Percentiles rank a stretch among this genome's conserved stretches.
Conservation (phyloP, 1,140 invertebrate species). For the Anadara kagoshimensis region DNA sequence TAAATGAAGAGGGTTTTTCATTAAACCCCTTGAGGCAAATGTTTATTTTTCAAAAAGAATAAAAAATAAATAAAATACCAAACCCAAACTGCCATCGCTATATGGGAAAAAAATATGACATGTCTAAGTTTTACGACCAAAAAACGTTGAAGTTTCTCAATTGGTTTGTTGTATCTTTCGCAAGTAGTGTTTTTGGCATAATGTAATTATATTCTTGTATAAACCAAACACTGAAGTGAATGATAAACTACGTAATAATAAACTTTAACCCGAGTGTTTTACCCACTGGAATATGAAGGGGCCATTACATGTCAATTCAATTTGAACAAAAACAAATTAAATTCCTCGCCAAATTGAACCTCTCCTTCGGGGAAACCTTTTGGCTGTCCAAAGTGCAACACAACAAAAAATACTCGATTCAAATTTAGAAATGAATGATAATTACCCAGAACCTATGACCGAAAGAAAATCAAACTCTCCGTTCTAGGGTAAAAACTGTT, state of each 20-base stretch:
- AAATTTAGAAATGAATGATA: constrained; percentile 33
- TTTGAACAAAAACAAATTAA: constrained; percentile 38
- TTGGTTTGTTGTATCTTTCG: neutral
- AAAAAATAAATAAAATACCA: too few relatives aligned
- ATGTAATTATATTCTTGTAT: too few relatives aligned
- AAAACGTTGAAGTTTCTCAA: too few relatives aligned
- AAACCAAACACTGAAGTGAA: too few relatives aligned
- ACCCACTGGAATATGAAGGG: constrained; percentile 31
- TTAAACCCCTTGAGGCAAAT: too few relatives aligned
- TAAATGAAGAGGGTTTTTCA: too few relatives aligned
- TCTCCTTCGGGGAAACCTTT: constrained; percentile 13
- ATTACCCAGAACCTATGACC: constrained; percentile 17
- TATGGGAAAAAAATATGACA: too few relatives aligned
- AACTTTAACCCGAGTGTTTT: constrained; percentile 41
- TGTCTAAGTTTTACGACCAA: too few relatives aligned
- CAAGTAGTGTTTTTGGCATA: too few relatives aligned
- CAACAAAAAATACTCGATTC: constrained; percentile 1
- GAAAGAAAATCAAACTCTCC: constrained; percentile 10
- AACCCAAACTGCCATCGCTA: too few relatives aligned
- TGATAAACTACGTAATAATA: neutral
- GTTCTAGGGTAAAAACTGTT: neutral
- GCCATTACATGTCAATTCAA: constrained; percentile 48
- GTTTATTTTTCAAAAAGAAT: too few relatives aligned
- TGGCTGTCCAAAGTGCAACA: too few relatives aligned
- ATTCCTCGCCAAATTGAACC: constrained; percentile 32